These are phyloP conservation scores for Carettochelys insculpta DNA, from an alignment of 2,113 vertebrate genomes.

Conservation along the genomic window DNA sequence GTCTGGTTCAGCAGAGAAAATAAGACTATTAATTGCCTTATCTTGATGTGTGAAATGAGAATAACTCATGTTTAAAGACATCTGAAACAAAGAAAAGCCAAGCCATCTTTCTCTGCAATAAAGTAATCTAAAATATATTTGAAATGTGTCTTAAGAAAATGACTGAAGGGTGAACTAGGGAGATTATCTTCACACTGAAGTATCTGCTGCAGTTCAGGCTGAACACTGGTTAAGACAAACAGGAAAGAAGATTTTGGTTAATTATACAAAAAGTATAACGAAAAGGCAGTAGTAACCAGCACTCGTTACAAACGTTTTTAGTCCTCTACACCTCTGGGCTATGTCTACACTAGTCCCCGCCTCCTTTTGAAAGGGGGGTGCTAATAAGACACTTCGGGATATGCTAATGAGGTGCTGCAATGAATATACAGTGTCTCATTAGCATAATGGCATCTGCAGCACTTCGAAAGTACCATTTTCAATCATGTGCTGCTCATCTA, in stretches of 20 bases:
- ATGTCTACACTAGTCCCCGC: too few species aligned
- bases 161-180: background rate
- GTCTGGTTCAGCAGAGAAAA: background rate
- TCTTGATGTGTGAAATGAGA: background rate
- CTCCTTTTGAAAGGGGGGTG: too few species aligned
- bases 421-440: too few species aligned
- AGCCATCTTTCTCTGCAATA: background rate
- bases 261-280: background rate
- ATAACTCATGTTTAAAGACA: conserved; percentile 11
- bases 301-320: background rate
- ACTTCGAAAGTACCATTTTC: too few species aligned
- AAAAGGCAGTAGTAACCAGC: rapidly evolving
- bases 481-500: too few species aligned
- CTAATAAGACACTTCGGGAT: too few species aligned
- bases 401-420: too few species aligned
- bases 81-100: background rate
- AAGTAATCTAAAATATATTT: background rate
- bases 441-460: too few species aligned
- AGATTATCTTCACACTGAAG: background rate
- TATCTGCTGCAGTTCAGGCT: background rate
- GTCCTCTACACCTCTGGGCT: background rate
- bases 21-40: background rate
- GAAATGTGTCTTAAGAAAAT: background rate
- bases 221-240: background rate
- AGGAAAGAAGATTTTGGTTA: background rate